Evolutionary conservation across 2,888 invertebrate genomes (phyloP), one percentile per base, ranked within the genome.

Genomic region (Camptogramma bilineatum): DNA sequence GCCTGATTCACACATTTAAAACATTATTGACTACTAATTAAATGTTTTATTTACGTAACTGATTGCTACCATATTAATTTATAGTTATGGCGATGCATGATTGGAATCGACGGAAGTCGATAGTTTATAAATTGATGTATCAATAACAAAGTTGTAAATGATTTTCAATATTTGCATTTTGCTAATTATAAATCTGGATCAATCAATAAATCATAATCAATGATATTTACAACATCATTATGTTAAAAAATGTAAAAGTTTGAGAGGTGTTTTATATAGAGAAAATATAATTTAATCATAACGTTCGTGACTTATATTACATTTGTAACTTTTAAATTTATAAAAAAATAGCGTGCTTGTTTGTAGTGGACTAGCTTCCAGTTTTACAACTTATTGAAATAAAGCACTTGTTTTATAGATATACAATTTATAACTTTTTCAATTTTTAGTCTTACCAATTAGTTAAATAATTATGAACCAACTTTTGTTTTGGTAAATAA

Each of bases 1-100:
- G 71, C 65, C 71, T 62, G 72, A 73, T 76, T 78, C 73, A 76
- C 77, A 75, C 77, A 73, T 73, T 73, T 73, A 64, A 59, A 70
- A 53, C 72, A 72, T 75, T 64, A 71, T 74, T 71, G 70, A 70
- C 68, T 71, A 69, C 64, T 66, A 73, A 65, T 62, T 57, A 53
- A 18, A 52, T 62, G 67, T 66, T 62, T 59, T 55, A 44, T 67
- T 77, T 75, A 72, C 69, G 70, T 72, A 78, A 79, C 53, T 19
- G 9, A 48, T 34, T 24, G 44, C 58, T 61, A 56, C 56, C 39
- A 42, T 31, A 53, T 24, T 52, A 48, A 58, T 58, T 56, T 57
- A 52, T 48, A 54, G 68, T 70, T 70, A 62, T 54, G 54, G 44
- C 66, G 67, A 66, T 70, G 64, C 57, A 73, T 72, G 71, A 76